Conservation (phyloP, 2,888 invertebrate genomes). For the Nysson spinosus region DNA sequence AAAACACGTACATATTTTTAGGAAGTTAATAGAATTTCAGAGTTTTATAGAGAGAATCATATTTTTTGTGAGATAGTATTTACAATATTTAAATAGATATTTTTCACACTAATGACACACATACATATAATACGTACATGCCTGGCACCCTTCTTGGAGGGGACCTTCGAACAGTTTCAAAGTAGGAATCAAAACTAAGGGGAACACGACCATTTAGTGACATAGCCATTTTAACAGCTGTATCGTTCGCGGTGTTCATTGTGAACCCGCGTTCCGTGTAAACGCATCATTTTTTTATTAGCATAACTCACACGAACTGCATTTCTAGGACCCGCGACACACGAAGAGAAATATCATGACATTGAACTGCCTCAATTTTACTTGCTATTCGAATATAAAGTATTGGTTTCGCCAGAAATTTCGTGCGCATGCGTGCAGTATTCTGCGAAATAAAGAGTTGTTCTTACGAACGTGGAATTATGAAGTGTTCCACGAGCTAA, state of each 20-base stretch:
- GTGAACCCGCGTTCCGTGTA: too few relatives aligned
- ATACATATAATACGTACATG: slow-evolving; percentile 44
- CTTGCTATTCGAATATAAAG: too few relatives aligned
- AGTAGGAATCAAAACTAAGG: slow-evolving; percentile 62
- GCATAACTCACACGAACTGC: slow-evolving; percentile 48
- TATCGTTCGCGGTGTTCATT: slow-evolving; percentile 5
- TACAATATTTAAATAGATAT: slow-evolving; percentile 67
- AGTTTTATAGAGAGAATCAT: slow-evolving; percentile 72
- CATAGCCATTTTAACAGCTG: slow-evolving; percentile 23
- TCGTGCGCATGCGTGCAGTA: too few relatives aligned
- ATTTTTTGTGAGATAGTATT: slow-evolving; percentile 74
- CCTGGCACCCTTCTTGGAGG: slow-evolving; percentile 48
- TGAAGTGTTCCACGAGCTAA: too few relatives aligned
- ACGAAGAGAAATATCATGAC: too few relatives aligned
- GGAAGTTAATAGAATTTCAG: slow-evolving; percentile 56
- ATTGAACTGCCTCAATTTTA: too few relatives aligned
- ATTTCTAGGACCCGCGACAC: too few relatives aligned
- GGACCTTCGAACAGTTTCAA: slow-evolving; percentile 69
- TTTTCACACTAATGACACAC: slow-evolving; percentile 65
- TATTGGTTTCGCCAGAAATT: too few relatives aligned
- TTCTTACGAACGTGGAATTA: too few relatives aligned
- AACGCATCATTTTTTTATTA: slow-evolving; percentile 48
- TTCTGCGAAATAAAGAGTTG: too few relatives aligned
- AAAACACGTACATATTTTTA: slow-evolving; percentile 44
- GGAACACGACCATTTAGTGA: slow-evolving; percentile 54